Conservation (phyloP, 2,797 vertebrate genomes). For the Melopsittacus undulatus region DNA sequence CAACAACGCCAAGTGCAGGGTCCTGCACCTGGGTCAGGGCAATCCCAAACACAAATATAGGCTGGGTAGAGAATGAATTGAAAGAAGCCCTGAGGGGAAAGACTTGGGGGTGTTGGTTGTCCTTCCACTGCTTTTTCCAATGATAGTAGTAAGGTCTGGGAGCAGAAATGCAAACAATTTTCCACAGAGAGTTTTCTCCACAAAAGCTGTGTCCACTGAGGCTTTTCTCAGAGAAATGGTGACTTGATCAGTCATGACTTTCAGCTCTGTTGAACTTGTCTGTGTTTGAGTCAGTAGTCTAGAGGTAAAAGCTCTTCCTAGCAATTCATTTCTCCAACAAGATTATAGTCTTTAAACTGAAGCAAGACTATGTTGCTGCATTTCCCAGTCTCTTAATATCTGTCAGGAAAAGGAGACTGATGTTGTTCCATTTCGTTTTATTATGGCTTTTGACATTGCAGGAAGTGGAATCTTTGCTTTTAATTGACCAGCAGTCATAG, state of each 20-base stretch:
- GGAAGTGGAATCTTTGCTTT: slow-evolving; percentile 33
- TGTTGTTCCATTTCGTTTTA: slow-evolving; percentile 36
- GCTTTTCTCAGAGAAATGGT: not conserved
- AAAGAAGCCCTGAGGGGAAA: not conserved
- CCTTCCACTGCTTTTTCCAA: not conserved
- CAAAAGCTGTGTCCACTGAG: not conserved
- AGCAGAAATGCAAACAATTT: not conserved
- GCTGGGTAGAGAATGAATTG: not conserved
- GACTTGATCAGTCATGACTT: not conserved
- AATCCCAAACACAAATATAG: not conserved
- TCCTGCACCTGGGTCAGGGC: not conserved
- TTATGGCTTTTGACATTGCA: slow-evolving; percentile 3
- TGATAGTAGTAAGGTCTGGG: not conserved
- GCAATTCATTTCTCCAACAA: not conserved
- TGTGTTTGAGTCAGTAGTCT: not conserved
- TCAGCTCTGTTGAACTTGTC: not conserved
- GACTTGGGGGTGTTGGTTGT: not conserved
- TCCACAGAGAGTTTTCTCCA: not conserved
- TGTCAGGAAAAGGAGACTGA: not conserved
- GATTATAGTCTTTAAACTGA: slow-evolving; percentile 6
- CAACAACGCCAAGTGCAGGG: not conserved
- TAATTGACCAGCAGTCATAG: not conserved
- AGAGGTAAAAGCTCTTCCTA: slow-evolving; percentile 10
- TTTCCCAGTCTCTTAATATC: not conserved
- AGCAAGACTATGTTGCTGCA: not conserved